Evolutionary conservation across 1,140 invertebrate genomes (phyloP).

Genomic region (Lutraria rhynchaena): DNA sequence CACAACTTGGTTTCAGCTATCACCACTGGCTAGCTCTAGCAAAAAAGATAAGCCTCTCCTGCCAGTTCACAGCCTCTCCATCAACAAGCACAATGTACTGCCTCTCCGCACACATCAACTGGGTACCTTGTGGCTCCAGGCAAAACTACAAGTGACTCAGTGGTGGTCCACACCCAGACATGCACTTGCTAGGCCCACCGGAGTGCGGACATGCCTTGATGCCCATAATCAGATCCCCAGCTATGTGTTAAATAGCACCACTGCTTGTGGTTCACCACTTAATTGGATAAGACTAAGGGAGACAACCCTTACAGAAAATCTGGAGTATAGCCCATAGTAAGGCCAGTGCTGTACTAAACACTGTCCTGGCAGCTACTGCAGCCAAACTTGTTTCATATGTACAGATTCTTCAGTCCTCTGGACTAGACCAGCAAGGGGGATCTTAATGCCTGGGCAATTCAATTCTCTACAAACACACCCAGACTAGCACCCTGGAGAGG

Average conservation of each 20-base stretch:
- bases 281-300: neutral
- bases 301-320: neutral
- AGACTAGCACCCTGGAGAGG: neutral
- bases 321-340: neutral
- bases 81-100: too few species aligned
- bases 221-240: neutral
- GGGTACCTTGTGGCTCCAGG: too few species aligned
- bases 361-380: constrained; percentile 1
- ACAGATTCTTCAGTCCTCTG: neutral
- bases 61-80: too few species aligned
- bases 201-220: too few species aligned
- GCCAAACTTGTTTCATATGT: constrained; percentile 10
- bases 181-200: too few species aligned
- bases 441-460: neutral
- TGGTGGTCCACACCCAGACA: too few species aligned
- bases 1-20: too few species aligned
- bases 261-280: too few species aligned
- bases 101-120: too few species aligned
- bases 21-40: too few species aligned
- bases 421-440: neutral
- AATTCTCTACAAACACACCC: neutral
- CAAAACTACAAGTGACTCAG: too few species aligned
- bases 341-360: neutral
- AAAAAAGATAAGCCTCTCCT: too few species aligned
- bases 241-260: neutral